Base-by-base conservation (phyloP, 2,113 vertebrate species). In the Channa argus region DNA sequence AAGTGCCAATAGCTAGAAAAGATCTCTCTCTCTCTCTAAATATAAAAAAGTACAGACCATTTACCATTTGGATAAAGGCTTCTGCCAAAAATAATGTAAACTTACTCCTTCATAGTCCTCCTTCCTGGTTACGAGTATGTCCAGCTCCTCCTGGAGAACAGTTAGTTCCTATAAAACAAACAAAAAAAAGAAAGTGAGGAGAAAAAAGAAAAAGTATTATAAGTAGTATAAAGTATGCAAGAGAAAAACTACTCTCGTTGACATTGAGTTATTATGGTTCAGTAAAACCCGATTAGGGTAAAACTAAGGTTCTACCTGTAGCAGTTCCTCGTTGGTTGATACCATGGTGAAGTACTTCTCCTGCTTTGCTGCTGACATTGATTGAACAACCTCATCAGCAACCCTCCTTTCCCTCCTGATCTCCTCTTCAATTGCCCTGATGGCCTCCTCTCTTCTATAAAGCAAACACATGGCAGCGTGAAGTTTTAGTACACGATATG, bases 261-360 rank as follows among this genome's bases (percentile, higher is more conserved):
- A 24, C 24, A 24, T 1, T 24, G 24, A 24, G 1, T 41, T n/a
- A n/a, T n/a, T n/a, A n/a, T n/a, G n/a, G n/a, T n/a, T 41, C 4
- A 4, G 39, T 41, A 41, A 1, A 24, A 24, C 24, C 1, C 24
- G 24, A 24, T 33, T 6, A 46, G 3, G 33, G 0, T 44, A 11
- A 24, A 44, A 39, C 15, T 46, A 0, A 8, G 56, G 14, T 2
- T 94, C 1, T 50, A 98, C 97, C 96, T 98, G 96, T 3, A 96
- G 91, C 4, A 97, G 91, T 34, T 97, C 95, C 86, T 98, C 96
- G 79, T 98, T 99, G 86, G 86, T 72, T 54, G 87, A 75, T 71
- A 96, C 97, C 95, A 96, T 96, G 58, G 95, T 94, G 77, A 95
- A 88, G 37, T 97, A 98, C 65, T 95, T 96, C 70, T 93, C 86